Percentiles rank a stretch among this genome's conserved stretches.
Evolutionary conservation across 2,113 vertebrate genomes (phyloP).

Genomic region (Platichthys flesus): DNA sequence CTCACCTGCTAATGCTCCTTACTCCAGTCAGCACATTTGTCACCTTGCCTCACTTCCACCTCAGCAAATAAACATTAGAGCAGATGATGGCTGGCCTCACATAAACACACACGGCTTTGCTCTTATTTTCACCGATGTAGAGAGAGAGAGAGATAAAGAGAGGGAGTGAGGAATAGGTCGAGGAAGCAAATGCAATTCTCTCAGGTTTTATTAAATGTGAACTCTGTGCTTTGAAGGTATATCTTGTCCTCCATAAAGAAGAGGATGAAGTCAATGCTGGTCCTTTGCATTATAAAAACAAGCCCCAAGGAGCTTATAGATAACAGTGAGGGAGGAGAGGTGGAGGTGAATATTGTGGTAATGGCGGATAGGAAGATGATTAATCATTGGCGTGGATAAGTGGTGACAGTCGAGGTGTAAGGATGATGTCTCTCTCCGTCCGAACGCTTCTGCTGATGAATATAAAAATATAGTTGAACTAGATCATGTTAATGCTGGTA

Average conservation of each 20-base stretch:
- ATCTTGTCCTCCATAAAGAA: conserved; percentile 20
- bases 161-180: not conserved
- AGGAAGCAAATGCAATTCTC: conserved; percentile 26
- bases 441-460: conserved; percentile 8
- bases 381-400: conserved; percentile 37
- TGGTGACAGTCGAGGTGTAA: conserved; percentile 12
- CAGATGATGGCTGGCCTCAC: conserved; percentile 85
- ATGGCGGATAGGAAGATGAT: conserved; percentile 32
- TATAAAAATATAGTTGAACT: conserved; percentile 17
- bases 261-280: not conserved
- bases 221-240: conserved; percentile 20
- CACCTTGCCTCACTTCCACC: conserved; percentile 84
- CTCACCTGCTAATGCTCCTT: conserved; percentile 86
- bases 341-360: conserved; percentile 5
- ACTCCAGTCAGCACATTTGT: conserved; percentile 88
- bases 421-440: not conserved
- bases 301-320: not conserved
- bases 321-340: not conserved
- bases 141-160: conserved; percentile 12
- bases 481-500: conserved; percentile 2
- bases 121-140: conserved; percentile 21
- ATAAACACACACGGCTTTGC: conserved; percentile 81
- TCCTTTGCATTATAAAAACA: conserved; percentile 22
- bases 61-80: conserved; percentile 85
- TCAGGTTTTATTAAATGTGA: conserved; percentile 32